These are phyloP conservation scores for Periophthalmus magnuspinnatus DNA, from an alignment of 2,797 vertebrate species.

Conservation along the genomic window DNA sequence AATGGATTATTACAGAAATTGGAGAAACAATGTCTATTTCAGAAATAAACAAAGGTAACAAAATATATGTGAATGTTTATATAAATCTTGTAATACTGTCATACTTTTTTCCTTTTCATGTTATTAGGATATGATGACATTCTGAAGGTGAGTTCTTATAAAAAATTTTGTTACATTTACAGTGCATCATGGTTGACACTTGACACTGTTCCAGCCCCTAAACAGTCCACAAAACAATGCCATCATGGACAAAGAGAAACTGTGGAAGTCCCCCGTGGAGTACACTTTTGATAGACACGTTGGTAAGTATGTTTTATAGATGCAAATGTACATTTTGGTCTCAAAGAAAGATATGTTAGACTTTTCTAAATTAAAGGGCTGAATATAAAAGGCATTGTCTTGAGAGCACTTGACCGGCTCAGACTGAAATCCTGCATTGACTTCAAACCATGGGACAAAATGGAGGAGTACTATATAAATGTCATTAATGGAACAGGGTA, in stretches of 20 bases:
- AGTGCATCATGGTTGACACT: neutral
- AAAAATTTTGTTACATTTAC: neutral
- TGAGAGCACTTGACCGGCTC: constrained; percentile 89
- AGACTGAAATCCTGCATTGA: constrained; percentile 91
- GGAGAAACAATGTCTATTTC: neutral
- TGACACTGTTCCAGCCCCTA: neutral
- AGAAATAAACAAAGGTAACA: constrained; percentile 1
- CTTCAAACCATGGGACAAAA: constrained; percentile 85
- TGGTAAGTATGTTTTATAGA: neutral
- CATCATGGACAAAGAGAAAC: neutral
- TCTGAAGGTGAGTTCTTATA: neutral
- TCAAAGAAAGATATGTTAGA: neutral
- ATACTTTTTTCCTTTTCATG: no score
- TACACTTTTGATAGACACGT: neutral
- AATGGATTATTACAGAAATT: neutral
- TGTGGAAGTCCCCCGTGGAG: neutral
- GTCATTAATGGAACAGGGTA: neutral
- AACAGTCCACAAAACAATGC: neutral
- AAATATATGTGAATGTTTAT: neutral
- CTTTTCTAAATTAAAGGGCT: constrained; percentile 72
- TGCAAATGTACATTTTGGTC: neutral
- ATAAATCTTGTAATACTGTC: neutral
- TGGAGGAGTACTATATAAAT: constrained; percentile 85
- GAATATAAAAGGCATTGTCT: constrained; percentile 89
- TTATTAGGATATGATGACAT: neutral